Base-by-base conservation (phyloP, 2,888 invertebrate species). In the Drosophila subsilvestris region DNA sequence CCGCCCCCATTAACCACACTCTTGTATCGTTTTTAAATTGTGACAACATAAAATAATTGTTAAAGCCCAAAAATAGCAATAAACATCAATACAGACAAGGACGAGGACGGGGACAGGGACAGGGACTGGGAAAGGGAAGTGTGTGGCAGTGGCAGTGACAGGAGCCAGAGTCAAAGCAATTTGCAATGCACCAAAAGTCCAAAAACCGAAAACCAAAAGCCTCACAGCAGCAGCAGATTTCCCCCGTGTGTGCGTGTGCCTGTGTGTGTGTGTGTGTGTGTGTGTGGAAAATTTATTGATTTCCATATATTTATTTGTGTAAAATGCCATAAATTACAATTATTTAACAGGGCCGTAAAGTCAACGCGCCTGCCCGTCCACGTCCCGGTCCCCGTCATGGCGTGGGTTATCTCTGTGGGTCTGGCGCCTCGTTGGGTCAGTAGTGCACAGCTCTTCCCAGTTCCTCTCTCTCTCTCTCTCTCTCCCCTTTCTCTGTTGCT, bases 311-410 rank as follows among this genome's bases (percentile, higher is more conserved):
- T 86, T 80, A 86, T 88, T 83, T 88, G 81, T 79, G 80, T 75
- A 80, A 85, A 85, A 88, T 84, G 87, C 88, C 85, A 85, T 85
- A 88, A 85, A 85, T 88, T 88, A 84, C 85, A 86, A 88, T 85
- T 86, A 85, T 88, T 85, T 86, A 80, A 76, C 86, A 78, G 72
- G 54, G 70, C 69, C 61, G 50, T 58, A 76, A 68, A 83, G 80
- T 79, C 83, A 82, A 79, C 55, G 75, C 47, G 62, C 37, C 49
- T 45, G 73, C 22, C 48, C 20, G 45, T 6, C 37, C 32, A 57
- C 48, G 8, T 14, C 29, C 29, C 20, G 18, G 20, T 20, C 37
- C 2, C 12, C n/a, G 17, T 53, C 25, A 7, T 0, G 48, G 10
- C 42, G 14, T 37, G 37, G 37, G 14, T 6, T 37, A 37, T 37